Evolutionary conservation across 2,113 vertebrate genomes (phyloP).

Genomic region (Accipiter cooperii): DNA sequence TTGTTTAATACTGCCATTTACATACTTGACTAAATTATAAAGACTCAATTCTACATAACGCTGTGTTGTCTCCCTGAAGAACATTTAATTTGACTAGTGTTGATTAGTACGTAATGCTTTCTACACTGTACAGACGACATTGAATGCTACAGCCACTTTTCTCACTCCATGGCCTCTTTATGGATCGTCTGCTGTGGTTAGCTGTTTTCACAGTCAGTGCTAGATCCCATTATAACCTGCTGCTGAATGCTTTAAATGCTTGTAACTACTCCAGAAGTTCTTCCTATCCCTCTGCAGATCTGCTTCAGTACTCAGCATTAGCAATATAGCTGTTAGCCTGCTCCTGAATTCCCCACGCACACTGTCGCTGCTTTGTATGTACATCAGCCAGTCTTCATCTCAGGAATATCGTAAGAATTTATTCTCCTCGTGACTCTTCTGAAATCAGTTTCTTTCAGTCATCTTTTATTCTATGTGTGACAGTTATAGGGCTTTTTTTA

Average conservation of each 20-base stretch:
- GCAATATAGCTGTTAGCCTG: neutral
- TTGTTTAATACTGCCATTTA: neutral
- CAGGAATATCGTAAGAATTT: neutral
- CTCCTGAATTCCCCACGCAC: fast-evolving
- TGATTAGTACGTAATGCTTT: neutral
- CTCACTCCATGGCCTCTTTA: neutral
- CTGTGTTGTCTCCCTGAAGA: neutral
- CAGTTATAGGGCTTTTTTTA: neutral
- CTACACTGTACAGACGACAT: neutral
- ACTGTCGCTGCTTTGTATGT: neutral
- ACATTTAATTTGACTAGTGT: neutral
- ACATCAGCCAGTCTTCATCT: neutral
- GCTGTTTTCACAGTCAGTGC: neutral
- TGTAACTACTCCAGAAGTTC: neutral
- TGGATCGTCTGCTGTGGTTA: neutral
- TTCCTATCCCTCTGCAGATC: neutral
- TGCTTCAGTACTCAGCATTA: neutral
- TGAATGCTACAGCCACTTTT: neutral
- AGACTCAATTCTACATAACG: neutral
- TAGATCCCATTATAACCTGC: neutral
- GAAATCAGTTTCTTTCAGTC: neutral
- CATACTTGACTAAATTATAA: neutral
- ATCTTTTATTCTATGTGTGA: neutral
- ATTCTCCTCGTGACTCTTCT: neutral
- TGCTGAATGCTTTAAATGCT: neutral